A percentile compares a stretch with the other conserved stretches of the same genome.
These are phyloP conservation scores for Stenodera caucasica DNA, from an alignment of 2,888 invertebrate genomes.

Conservation along the genomic window DNA sequence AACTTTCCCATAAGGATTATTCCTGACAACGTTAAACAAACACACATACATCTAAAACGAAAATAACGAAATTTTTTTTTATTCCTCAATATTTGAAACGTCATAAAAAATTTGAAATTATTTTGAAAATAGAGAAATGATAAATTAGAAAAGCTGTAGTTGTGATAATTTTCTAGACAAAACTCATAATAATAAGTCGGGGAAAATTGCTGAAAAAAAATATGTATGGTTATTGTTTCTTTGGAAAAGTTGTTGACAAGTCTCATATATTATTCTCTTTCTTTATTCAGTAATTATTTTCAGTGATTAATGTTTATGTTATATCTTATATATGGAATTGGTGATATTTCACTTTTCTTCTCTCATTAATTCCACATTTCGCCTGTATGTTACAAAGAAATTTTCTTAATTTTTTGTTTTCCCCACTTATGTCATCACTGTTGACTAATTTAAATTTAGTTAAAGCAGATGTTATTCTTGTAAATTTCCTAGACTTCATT, in stretches of 20 bases:
- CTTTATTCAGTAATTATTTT: too few species aligned
- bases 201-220: not conserved
- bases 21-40: slow-evolving; percentile 5
- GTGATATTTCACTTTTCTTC: too few species aligned
- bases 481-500: not conserved
- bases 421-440: slow-evolving; percentile 20
- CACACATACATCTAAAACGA: not conserved
- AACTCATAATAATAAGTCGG: too few species aligned
- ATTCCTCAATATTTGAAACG: not conserved
- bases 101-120: not conserved
- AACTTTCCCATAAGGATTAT: slow-evolving; percentile 2
- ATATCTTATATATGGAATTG: too few species aligned
- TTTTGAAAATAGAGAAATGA: not conserved
- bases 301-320: too few species aligned
- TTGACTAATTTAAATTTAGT: slow-evolving; percentile 18
- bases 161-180: not conserved
- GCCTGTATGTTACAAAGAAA: not conserved
- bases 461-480: not conserved
- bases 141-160: not conserved
- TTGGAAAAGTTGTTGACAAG: not conserved
- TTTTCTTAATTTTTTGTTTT: not conserved
- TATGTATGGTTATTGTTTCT: too few species aligned
- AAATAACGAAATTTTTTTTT: not conserved
- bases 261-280: too few species aligned
- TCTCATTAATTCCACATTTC: not conserved